These are phyloP conservation scores for Kobus ellipsiprymnus DNA, from an alignment of 2,113 vertebrate species.

Conservation along the genomic window DNA sequence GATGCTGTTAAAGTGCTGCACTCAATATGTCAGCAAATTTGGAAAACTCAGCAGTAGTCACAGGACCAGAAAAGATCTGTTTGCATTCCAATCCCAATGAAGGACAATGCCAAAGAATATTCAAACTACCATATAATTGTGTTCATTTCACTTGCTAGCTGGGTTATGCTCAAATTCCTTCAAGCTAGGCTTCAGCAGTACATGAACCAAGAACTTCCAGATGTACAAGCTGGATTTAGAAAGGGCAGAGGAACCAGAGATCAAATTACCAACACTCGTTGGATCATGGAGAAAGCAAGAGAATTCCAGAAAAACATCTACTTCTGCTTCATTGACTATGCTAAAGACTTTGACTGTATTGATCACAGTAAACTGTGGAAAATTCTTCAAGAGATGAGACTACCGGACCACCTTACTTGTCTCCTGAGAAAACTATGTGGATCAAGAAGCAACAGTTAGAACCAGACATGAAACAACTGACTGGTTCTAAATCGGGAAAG, in stretches of 20 bases:
- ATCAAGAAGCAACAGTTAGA: not conserved
- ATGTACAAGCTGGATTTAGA: not conserved
- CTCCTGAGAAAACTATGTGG: not conserved
- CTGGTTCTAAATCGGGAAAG: not conserved
- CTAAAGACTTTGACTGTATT: not conserved
- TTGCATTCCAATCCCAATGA: not conserved
- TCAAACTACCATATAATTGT: not conserved
- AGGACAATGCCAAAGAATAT: not conserved
- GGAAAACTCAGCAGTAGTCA: not conserved
- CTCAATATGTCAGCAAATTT: not conserved
- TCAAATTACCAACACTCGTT: not conserved
- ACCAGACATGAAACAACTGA: not conserved
- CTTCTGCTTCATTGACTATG: not conserved
- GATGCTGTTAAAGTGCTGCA: not conserved
- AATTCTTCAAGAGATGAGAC: not conserved
- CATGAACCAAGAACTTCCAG: not conserved
- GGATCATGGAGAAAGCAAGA: not conserved
- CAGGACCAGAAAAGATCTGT: not conserved
- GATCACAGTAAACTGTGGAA: not conserved
- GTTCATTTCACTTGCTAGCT: not conserved
- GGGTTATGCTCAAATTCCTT: not conserved
- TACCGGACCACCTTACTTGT: not conserved
- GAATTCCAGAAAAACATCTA: not conserved
- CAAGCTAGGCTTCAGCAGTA: not conserved
- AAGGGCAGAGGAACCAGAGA: not conserved